Evolutionary conservation across 2,797 vertebrate genomes (phyloP).

Genomic region (Etheostoma perlongum): DNA sequence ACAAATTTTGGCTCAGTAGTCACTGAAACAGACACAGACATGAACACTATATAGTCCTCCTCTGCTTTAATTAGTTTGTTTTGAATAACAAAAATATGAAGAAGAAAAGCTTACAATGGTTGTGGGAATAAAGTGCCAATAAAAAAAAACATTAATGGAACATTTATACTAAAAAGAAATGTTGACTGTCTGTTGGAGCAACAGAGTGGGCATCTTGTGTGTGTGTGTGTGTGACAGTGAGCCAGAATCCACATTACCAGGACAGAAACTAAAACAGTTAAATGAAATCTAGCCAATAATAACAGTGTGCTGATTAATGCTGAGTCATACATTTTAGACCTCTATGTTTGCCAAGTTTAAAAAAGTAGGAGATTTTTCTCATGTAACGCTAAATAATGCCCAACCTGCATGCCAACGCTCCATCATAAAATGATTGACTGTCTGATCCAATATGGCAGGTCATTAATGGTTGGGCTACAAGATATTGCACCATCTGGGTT

Average conservation of each 20-base stretch:
- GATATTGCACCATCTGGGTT: slow-evolving; percentile 46
- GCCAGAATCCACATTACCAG: no score
- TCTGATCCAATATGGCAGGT: slow-evolving; percentile 22
- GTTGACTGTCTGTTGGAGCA: slow-evolving; percentile 56
- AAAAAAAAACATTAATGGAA: slow-evolving; percentile 40
- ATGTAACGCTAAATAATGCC: slow-evolving; percentile 35
- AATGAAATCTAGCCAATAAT: no score
- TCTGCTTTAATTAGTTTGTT: slow-evolving; percentile 62
- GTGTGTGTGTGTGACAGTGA: no score
- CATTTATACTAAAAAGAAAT: slow-evolving; percentile 12
- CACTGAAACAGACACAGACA: slow-evolving; percentile 18
- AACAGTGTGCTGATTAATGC: slow-evolving; percentile 19
- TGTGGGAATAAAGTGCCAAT: slow-evolving; percentile 52
- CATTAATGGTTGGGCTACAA: slow-evolving; percentile 21
- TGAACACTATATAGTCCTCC: slow-evolving; percentile 29
- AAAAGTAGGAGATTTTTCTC: slow-evolving; percentile 24
- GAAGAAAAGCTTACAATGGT: slow-evolving; percentile 46
- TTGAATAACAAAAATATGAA: slow-evolving; percentile 46
- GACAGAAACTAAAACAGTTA: no score
- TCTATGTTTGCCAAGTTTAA: slow-evolving; percentile 20
- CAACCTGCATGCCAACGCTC: slow-evolving; percentile 25
- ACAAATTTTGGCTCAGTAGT: slow-evolving; percentile 24
- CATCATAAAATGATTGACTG: slow-evolving; percentile 27
- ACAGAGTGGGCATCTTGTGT: slow-evolving; percentile 4
- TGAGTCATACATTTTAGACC: slow-evolving; percentile 35